Evolutionary conservation across 2,113 vertebrate genomes (phyloP).

Genomic region (Pluvianellus socialis): DNA sequence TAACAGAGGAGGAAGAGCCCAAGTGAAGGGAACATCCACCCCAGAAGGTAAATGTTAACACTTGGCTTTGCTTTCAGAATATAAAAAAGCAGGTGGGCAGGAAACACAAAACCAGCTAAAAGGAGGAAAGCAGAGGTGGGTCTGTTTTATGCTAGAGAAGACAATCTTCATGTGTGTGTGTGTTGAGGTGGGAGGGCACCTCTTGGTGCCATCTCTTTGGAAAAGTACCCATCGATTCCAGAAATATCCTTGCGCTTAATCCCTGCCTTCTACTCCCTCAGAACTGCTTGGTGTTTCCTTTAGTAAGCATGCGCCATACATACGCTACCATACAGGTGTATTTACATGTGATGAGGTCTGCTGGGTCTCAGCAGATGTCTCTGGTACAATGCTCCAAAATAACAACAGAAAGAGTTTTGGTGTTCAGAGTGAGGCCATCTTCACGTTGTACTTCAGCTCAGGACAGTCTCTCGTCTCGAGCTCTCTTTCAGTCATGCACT

Average conservation of each 20-base stretch:
- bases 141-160: neutral
- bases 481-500: neutral
- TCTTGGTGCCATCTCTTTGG: slow-evolving; percentile 14
- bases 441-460: neutral
- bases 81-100: neutral
- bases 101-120: slow-evolving; percentile 25
- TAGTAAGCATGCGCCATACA: slow-evolving; percentile 15
- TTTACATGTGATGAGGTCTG: slow-evolving; percentile 63
- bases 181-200: neutral
- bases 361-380: slow-evolving; percentile 50
- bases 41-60: neutral
- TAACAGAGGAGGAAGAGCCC: neutral
- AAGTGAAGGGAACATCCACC: neutral
- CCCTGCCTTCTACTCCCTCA: neutral
- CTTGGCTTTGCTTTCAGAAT: slow-evolving; percentile 8
- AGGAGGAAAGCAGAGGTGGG: neutral
- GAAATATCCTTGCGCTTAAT: neutral
- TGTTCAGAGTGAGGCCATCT: slow-evolving; percentile 38
- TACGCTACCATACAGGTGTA: slow-evolving; percentile 53
- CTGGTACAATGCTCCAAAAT: slow-evolving; percentile 33
- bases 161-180: neutral
- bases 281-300: slow-evolving; percentile 36
- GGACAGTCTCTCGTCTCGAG: neutral
- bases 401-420: slow-evolving; percentile 50
- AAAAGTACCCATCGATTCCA: slow-evolving; percentile 5